Evolutionary conservation across 2,113 vertebrate genomes (phyloP), one percentile per base, ranked within the genome.

Genomic region (Peromyscus leucopus): DNA sequence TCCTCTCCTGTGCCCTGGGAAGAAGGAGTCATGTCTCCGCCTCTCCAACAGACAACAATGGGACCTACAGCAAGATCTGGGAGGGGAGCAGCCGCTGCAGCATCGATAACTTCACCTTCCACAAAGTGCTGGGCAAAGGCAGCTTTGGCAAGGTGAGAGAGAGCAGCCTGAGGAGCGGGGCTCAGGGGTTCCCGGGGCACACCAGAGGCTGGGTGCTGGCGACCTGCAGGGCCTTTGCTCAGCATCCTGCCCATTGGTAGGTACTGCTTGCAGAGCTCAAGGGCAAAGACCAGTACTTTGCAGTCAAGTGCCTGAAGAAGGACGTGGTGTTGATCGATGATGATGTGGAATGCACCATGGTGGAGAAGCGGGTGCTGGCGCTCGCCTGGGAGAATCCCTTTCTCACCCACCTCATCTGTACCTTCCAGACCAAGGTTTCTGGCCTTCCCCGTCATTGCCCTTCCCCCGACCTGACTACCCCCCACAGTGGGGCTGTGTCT

Each of bases 301-400:
- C 99, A 0, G 46, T 99, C 90, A 99, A 99, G 98, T 99, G 99
- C 59, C 98, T 99, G 96, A 99, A 99, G 98, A 99, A 99, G 96
- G 99, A 99, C 0, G 99, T 99, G n/a, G 99, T 99, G n/a, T 98
- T 99, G 85, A 99, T 99, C 94, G 99, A 99, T 16, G 99, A 99
- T 9, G 99, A 99, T 0, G 99, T 99, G 96, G 99, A 99, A 95
- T 99, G 99, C 96, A 99, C 99, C 33, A 99, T 99, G 99, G 99
- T 99, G 92, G 99, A 99, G 98, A 99, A 99, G 98, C 98, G 99
- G 69, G 99, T 99, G 94, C 98, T 99, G 0, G 99, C 99, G 0
- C 98, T 99, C 69, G 99, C 99, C 17, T 99, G 99, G 99, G 99
- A 99, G 71, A 99, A 99, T 90, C 99, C 99, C 22, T 99, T 99